phyloP scores from a whole-genome alignment of 2,797 vertebrate genomes.

The Chrysocyon brachyurus region DNA sequence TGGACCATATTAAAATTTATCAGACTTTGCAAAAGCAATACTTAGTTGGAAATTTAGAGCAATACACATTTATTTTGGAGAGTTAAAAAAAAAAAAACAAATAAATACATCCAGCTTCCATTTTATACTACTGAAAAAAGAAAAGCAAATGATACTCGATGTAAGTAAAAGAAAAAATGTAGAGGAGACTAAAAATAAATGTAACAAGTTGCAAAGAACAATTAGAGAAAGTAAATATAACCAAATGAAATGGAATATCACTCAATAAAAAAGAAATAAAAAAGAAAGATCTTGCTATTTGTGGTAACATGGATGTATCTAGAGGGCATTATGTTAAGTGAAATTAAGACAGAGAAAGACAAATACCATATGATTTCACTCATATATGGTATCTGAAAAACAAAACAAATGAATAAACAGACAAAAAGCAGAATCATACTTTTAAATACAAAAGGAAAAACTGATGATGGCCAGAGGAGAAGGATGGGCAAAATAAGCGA shows the following conservation, averaged over 20 bases:
- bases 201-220: background rate
- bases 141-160: background rate
- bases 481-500: background rate
- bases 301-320: background rate
- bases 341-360: background rate
- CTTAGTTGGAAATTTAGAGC: background rate
- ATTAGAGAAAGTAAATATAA: background rate
- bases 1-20: background rate
- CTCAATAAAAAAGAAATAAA: background rate
- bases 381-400: background rate
- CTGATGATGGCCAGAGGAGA: background rate
- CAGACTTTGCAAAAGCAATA: background rate
- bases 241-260: background rate
- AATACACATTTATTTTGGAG: background rate
- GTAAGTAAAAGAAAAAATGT: background rate
- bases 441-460: background rate
- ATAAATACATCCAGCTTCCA: background rate
- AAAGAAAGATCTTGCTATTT: background rate
- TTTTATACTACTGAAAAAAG: background rate
- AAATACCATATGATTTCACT: background rate
- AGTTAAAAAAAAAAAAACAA: background rate
- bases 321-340: background rate
- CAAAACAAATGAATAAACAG: background rate
- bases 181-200: background rate
- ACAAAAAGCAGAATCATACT: background rate